Conservation (phyloP, 1,140 invertebrate genomes). For the Amphibalanus amphitrite region DNA sequence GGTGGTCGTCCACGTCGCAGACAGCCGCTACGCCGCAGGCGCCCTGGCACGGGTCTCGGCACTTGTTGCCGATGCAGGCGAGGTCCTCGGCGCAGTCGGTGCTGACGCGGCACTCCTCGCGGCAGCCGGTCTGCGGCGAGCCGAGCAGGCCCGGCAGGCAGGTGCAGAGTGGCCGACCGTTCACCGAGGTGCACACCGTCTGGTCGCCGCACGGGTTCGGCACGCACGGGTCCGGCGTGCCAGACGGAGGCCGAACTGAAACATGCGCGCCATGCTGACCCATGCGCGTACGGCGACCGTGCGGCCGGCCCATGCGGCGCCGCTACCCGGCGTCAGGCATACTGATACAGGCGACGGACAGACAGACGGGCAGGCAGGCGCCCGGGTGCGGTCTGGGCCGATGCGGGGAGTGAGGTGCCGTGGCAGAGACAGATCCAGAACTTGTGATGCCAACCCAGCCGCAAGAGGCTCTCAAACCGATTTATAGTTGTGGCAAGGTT, state of each 20-base stretch:
- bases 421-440: too few species aligned
- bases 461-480: too few species aligned
- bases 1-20: slow-evolving; percentile 55
- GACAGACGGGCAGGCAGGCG: not conserved
- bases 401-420: too few species aligned
- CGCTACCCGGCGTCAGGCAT: too few species aligned
- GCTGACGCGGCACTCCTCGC: slow-evolving; percentile 28
- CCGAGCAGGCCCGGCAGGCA: slow-evolving; percentile 24
- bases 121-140: slow-evolving; percentile 21
- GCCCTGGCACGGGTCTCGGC: slow-evolving; percentile 57
- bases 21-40: slow-evolving; percentile 53
- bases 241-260: not conserved
- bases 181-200: slow-evolving; percentile 42
- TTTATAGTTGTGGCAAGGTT: too few species aligned
- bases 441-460: too few species aligned
- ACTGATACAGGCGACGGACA: not conserved
- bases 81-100: slow-evolving; percentile 48
- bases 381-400: not conserved
- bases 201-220: slow-evolving; percentile 53
- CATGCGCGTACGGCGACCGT: not conserved
- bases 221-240: slow-evolving; percentile 29
- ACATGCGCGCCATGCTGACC: not conserved
- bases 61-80: slow-evolving; percentile 45
- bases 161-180: slow-evolving; percentile 36
- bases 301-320: not conserved